Percentiles rank a stretch among this genome's conserved stretches.
These are phyloP conservation scores for Megastigmus dorsalis DNA, from an alignment of 2,888 invertebrate genomes.

Conservation along the genomic window DNA sequence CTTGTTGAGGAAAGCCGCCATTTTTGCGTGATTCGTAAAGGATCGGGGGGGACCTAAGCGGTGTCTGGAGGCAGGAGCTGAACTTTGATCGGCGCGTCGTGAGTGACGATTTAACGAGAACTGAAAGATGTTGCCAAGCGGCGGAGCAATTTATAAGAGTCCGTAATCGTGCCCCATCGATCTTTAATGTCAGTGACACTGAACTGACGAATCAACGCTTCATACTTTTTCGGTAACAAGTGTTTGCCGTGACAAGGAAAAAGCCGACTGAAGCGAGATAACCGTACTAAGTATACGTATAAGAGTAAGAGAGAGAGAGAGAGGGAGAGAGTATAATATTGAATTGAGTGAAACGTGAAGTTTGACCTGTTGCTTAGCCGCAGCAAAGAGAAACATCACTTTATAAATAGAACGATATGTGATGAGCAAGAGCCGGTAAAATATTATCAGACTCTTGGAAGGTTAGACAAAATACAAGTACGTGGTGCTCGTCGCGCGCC, in stretches of 20 bases:
- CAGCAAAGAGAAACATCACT: conserved; percentile 1
- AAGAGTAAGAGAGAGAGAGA: conserved; percentile 7
- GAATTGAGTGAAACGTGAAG: conserved; percentile 21
- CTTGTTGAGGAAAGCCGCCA: conserved; percentile 77
- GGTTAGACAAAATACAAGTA: neutral
- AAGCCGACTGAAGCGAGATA: neutral
- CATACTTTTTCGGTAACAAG: conserved; percentile 34
- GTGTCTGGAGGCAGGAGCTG: neutral
- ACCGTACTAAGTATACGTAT: too few relatives aligned
- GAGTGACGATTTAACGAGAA: conserved; percentile 4
- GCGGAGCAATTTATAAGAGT: conserved; percentile 45
- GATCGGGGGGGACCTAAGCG: neutral
- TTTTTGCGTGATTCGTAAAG: neutral
- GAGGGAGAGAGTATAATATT: neutral
- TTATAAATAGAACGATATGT: conserved; percentile 31
- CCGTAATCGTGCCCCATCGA: conserved; percentile 40
- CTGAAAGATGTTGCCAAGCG: conserved; percentile 25
- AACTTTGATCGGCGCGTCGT: neutral
- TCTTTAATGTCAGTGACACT: conserved; percentile 45
- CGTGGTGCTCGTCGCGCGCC: neutral
- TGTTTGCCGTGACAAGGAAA: conserved; percentile 19
- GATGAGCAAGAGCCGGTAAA: neutral
- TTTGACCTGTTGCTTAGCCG: conserved; percentile 24
- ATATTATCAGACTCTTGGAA: conserved; percentile 9
- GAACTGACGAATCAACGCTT: conserved; percentile 23